Base-by-base conservation (phyloP, 2,113 vertebrate genomes). In the Myiagra hebetior region DNA sequence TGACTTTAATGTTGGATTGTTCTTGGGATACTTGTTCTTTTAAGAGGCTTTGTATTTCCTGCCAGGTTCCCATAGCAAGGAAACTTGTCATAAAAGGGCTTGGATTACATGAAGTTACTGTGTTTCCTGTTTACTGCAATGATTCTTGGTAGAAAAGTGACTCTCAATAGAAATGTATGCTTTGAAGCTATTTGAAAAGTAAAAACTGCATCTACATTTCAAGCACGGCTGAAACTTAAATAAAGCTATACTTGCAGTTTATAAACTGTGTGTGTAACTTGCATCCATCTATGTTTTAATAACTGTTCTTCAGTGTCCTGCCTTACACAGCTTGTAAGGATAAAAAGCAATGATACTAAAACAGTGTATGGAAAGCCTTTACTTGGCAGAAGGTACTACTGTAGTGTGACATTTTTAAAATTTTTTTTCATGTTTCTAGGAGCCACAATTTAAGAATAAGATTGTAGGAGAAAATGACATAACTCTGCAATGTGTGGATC, bases 401-500 rank as follows among this genome's bases (percentile, higher is more conserved):
- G 41, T 28, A 80, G 23, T 68, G 37, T 84, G 57, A 67, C 42
- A 41, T 69, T 83, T 46, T 18, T n/a, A 11, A 39, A 3, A 6
- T 0, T 15, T 42, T 39, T 23, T 50, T 77, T 53, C 67, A 3
- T 89, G 9, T 98, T 98, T 98, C 41, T 82, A 99, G 99, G 97
- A 98, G 59, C 97, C 95, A 47, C 98, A 98, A 19, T 98, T 99
- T 97, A 98, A 98, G 96, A 99, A 99, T 97, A 99, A 99, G 86
- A 97, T 99, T 22, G 95, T 99, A 91, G 98, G 98, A 95, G 98
- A 98, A 98, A 99, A 99, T 93, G 99, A 99, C 82, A 98, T 99
- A 93, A 98, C 99, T 33, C 97, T 99, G n/a, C 98, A 98, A 78
- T 99, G 98, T 56, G 98, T 99, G 82, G 99, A 99, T 94, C 98